Conservation (phyloP, 2,888 invertebrate genomes). For the Alentia gelatinosa region DNA sequence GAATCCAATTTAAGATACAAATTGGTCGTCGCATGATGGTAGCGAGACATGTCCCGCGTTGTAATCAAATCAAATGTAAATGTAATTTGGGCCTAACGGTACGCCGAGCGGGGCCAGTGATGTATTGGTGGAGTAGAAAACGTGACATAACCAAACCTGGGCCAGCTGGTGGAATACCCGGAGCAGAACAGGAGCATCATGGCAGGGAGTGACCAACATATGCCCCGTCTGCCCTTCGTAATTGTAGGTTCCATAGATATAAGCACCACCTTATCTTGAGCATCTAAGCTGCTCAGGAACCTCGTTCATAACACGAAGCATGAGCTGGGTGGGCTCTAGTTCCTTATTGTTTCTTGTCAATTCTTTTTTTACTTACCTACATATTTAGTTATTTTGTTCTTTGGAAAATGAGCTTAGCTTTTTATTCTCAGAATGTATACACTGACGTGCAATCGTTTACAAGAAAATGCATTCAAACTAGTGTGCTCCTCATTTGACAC, state of each 20-base stretch:
- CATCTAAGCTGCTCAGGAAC: no score
- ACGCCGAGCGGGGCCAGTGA: background rate
- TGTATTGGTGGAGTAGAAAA: constrained; percentile 13
- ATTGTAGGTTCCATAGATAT: no score
- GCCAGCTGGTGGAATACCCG: background rate
- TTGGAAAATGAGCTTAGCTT: no score
- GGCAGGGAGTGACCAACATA: background rate
- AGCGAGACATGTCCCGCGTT: constrained; percentile 9
- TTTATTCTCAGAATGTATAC: no score
- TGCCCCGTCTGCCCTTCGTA: no score
- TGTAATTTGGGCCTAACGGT: constrained; percentile 31
- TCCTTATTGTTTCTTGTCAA: background rate
- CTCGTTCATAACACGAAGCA: no score
- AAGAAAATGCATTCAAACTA: no score
- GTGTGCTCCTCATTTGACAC: no score
- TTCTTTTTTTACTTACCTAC: background rate
- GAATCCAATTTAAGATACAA: constrained; percentile 34
- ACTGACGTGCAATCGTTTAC: no score
- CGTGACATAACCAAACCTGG: constrained; percentile 22
- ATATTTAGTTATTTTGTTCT: background rate
- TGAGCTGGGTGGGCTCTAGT: background rate
- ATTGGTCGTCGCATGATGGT: constrained; percentile 46
- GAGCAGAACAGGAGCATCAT: background rate
- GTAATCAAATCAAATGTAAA: constrained; percentile 53
- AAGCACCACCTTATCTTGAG: no score